phyloP scores from a whole-genome alignment of 2,888 invertebrate species.

The Mythimna lalbum region DNA sequence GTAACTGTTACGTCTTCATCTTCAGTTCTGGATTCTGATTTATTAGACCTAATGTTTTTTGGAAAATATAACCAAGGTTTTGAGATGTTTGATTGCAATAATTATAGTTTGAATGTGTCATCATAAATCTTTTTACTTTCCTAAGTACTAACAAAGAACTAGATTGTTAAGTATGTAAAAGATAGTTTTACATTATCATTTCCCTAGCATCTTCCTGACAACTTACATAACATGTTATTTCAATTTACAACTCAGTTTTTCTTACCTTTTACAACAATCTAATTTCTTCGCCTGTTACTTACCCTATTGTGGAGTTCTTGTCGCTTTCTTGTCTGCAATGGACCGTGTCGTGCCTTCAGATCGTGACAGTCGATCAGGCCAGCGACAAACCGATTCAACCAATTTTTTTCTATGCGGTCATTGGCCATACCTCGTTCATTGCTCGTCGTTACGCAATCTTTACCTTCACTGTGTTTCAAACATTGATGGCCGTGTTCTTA shows the following conservation, averaged over 20 bases:
- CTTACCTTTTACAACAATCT: constrained; percentile 8
- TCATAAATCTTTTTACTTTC: too few species aligned
- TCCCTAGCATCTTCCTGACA: not conserved
- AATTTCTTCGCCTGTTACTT: constrained; percentile 48
- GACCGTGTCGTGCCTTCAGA: constrained; percentile 57
- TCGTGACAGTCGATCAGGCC: constrained; percentile 69
- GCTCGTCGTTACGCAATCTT: constrained; percentile 69
- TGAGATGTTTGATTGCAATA: not conserved
- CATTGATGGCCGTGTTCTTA: constrained; percentile 54
- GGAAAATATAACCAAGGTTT: too few species aligned
- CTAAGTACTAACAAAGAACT: too few species aligned
- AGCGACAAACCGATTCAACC: constrained; percentile 62
- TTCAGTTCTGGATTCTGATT: not conserved
- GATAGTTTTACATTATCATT: too few species aligned
- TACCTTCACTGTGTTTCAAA: constrained; percentile 57
- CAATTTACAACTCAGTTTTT: constrained; percentile 7
- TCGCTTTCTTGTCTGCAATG: constrained; percentile 59
- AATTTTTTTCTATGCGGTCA: constrained; percentile 74
- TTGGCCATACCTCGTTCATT: constrained; percentile 70
- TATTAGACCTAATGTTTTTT: not conserved
- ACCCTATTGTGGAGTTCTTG: constrained; percentile 50
- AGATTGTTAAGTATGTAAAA: too few species aligned
- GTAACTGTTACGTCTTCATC: not conserved
- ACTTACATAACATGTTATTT: not conserved
- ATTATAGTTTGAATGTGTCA: not conserved